Percentiles rank a stretch among this genome's conserved stretches.
These are phyloP conservation scores for Oryzias melastigma DNA, from an alignment of 2,113 vertebrate species.

Conservation along the genomic window DNA sequence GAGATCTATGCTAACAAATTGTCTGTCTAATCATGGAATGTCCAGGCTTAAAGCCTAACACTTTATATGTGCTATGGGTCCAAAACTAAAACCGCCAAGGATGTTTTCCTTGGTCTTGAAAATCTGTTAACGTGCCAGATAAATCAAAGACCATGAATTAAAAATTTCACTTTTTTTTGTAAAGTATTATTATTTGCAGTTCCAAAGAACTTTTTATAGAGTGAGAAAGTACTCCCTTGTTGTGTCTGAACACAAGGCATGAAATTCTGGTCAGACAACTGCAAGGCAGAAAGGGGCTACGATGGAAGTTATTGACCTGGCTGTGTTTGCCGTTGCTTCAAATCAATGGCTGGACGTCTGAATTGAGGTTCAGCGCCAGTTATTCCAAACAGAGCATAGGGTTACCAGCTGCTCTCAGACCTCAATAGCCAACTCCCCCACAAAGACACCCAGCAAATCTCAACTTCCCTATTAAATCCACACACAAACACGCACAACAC, in stretches of 20 bases:
- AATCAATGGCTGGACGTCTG: conserved; percentile 46
- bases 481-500: conserved; percentile 54
- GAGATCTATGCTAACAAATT: no score
- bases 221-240: no score
- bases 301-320: conserved; percentile 65
- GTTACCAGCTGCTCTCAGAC: conserved; percentile 68
- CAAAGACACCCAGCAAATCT: conserved; percentile 55
- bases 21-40: no score
- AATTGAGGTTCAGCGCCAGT: conserved; percentile 47
- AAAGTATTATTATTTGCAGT: not conserved
- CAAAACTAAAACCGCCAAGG: conserved; percentile 6
- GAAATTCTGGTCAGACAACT: conserved; percentile 16
- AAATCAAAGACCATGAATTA: conserved; percentile 51
- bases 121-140: conserved; percentile 32
- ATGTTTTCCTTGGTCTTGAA: conserved; percentile 39
- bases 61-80: conserved; percentile 3
- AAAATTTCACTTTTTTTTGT: conserved; percentile 17
- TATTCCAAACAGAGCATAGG: conserved; percentile 56
- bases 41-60: not conserved
- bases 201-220: conserved; percentile 25
- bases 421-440: conserved; percentile 48
- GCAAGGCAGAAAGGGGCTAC: conserved; percentile 34
- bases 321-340: conserved; percentile 60
- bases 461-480: conserved; percentile 62
- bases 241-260: no score